phyloP scores from a whole-genome alignment of 2,888 invertebrate genomes.

The Lycaena phlaeas region DNA sequence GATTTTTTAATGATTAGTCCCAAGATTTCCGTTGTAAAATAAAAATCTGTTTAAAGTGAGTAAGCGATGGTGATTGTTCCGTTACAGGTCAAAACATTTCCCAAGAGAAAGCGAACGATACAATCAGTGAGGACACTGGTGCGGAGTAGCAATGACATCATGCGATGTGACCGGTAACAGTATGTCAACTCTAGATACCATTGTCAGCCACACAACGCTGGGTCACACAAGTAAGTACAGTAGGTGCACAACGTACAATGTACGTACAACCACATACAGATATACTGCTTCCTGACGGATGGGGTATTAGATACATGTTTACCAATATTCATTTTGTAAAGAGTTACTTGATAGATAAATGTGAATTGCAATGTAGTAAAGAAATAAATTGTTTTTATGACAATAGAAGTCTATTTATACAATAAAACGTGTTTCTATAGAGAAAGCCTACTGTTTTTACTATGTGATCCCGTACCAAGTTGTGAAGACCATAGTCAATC shows the following conservation, averaged over 20 bases:
- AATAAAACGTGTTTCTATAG: neutral
- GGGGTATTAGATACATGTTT: too few species aligned
- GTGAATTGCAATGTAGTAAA: too few species aligned
- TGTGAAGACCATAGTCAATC: slow-evolving; percentile 2
- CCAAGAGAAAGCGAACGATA: slow-evolving; percentile 69
- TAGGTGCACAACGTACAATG: neutral
- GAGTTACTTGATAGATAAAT: too few species aligned
- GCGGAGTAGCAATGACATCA: slow-evolving; percentile 50
- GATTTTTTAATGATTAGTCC: neutral
- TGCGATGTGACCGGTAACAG: slow-evolving; percentile 46
- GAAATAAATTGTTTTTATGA: too few species aligned
- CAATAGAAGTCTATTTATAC: neutral
- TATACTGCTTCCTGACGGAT: too few species aligned
- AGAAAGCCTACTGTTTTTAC: neutral
- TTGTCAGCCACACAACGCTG: slow-evolving; percentile 30
- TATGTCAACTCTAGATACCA: slow-evolving; percentile 70
- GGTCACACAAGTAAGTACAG: neutral
- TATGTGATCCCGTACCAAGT: neutral
- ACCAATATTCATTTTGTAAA: too few species aligned
- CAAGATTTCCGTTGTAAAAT: slow-evolving; percentile 1
- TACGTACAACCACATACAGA: neutral
- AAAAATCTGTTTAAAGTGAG: neutral
- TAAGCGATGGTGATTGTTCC: too few species aligned
- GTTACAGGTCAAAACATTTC: slow-evolving; percentile 69
- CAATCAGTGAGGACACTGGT: slow-evolving; percentile 64